Conservation (phyloP, 2,797 vertebrate species). For the Bucorvus abyssinicus region DNA sequence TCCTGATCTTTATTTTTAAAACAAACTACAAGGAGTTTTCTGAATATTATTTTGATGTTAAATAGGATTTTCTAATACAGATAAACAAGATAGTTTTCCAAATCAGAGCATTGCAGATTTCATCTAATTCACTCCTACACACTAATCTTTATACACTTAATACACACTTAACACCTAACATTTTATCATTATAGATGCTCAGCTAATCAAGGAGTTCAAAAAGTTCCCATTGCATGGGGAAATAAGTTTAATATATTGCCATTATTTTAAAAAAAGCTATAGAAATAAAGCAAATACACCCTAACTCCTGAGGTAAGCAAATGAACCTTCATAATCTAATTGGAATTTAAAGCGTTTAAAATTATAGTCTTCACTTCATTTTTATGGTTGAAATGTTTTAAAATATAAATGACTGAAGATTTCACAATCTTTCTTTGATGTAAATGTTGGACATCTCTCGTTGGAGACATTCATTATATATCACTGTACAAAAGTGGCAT, state of each 20-base stretch:
- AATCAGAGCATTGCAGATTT: not conserved
- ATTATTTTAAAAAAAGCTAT: not conserved
- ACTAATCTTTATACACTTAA: not conserved
- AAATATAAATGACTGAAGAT: not conserved
- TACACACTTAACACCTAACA: not conserved
- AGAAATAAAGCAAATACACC: not conserved
- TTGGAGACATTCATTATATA: not conserved
- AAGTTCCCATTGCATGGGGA: not conserved
- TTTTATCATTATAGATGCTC: not conserved
- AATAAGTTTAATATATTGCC: not conserved
- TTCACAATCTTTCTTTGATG: not conserved
- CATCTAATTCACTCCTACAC: not conserved
- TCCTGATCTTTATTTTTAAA: not conserved
- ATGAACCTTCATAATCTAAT: not conserved
- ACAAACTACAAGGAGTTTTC: not conserved
- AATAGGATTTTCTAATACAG: not conserved
- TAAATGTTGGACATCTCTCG: not conserved
- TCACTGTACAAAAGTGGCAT: not conserved
- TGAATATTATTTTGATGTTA: not conserved
- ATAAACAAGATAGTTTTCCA: not conserved
- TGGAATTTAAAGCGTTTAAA: not conserved
- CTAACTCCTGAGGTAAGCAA: not conserved
- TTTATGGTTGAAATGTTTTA: not conserved
- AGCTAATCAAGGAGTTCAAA: not conserved
- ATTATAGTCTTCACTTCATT: not conserved